These are phyloP conservation scores for Pristionchus maxplancki DNA, from an alignment of 2,888 invertebrate genomes.

Conservation along the genomic window DNA sequence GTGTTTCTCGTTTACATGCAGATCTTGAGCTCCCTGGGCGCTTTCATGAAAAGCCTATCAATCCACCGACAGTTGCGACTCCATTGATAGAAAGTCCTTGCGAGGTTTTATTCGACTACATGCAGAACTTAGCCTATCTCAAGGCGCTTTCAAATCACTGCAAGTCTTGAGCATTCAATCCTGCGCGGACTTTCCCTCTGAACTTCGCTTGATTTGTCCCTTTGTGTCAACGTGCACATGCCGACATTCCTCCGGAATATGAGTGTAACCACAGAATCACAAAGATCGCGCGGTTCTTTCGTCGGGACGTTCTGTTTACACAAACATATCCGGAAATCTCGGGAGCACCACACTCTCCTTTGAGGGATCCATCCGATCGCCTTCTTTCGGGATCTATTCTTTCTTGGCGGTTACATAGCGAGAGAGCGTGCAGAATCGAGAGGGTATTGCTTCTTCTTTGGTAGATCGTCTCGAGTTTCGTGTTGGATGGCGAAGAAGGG, in stretches of 20 bases:
- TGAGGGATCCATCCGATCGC: neutral
- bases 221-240: no score
- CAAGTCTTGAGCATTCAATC: neutral
- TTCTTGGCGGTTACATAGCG: neutral
- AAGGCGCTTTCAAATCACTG: neutral
- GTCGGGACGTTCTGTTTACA: neutral
- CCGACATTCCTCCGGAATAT: no score
- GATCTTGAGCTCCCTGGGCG: neutral
- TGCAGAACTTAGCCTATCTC: neutral
- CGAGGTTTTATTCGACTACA: neutral
- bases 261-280: no score
- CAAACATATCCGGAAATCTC: conserved; percentile 30
- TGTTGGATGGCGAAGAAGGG: neutral
- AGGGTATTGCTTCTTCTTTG: neutral
- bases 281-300: no score
- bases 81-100: no score
- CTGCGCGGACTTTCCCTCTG: no score
- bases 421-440: neutral
- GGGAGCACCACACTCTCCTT: neutral
- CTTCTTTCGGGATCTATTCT: neutral
- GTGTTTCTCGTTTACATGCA: neutral
- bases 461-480: neutral
- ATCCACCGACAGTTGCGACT: no score
- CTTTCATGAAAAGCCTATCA: no score
- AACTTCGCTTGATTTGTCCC: no score